Conservation (phyloP, 1,140 invertebrate species). For the Drosophila ercepeae region DNA sequence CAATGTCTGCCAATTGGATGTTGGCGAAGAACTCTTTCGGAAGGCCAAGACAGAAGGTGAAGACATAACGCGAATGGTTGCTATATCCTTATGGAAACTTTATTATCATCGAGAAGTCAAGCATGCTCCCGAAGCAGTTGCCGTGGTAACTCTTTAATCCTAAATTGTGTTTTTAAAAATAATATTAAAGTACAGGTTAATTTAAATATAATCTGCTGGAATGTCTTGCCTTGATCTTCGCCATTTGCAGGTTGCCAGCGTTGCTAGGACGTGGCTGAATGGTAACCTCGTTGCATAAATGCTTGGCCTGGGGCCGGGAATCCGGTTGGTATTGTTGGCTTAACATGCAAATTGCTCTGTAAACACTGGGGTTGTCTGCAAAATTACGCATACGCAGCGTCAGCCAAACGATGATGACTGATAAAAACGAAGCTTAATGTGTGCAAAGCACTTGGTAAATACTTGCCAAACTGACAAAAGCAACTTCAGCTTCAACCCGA, state of each 20-base stretch:
- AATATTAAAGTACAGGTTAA: neutral
- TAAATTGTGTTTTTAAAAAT: neutral
- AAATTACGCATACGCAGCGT: slow-evolving; percentile 72
- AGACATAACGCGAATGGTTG: neutral
- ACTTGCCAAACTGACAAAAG: slow-evolving; percentile 64
- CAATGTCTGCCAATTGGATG: slow-evolving; percentile 16
- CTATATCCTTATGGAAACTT: neutral
- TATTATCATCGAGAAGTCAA: neutral
- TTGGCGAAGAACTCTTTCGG: slow-evolving; percentile 21
- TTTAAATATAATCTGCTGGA: neutral
- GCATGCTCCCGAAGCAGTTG: neutral
- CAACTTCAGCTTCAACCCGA: slow-evolving; percentile 44
- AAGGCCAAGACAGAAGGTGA: neutral
- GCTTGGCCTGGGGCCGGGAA: slow-evolving; percentile 17
- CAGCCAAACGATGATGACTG: slow-evolving; percentile 43
- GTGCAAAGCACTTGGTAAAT: slow-evolving; percentile 68
- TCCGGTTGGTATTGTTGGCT: slow-evolving; percentile 22
- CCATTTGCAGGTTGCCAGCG: neutral
- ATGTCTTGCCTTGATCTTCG: slow-evolving; percentile 7
- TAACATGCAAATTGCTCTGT: slow-evolving; percentile 65
- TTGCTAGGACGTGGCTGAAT: slow-evolving; percentile 1
- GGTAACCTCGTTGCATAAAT: slow-evolving; percentile 24
- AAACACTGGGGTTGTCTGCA: slow-evolving; percentile 49
- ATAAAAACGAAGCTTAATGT: slow-evolving; percentile 66
- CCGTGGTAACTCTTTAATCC: neutral